Conservation (phyloP, 2,797 vertebrate genomes). For the Eurystomus glaucurus region DNA sequence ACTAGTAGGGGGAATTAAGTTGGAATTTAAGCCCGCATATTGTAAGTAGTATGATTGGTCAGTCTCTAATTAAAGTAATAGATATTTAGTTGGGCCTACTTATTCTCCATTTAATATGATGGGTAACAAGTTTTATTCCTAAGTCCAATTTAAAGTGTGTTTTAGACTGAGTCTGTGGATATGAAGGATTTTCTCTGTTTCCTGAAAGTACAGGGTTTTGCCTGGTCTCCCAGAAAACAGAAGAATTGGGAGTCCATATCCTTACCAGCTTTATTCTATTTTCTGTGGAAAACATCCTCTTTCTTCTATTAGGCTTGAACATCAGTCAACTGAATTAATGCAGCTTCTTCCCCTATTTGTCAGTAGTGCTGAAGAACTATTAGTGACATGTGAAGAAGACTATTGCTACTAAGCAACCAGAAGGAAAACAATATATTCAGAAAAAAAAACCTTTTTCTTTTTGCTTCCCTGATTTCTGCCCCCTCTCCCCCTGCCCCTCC, state of each 20-base stretch:
- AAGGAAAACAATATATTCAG: background rate
- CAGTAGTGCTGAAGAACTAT: background rate
- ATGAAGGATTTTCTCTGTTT: background rate
- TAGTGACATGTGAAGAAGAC: background rate
- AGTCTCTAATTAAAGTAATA: background rate
- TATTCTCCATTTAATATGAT: background rate
- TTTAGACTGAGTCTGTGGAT: background rate
- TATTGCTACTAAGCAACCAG: background rate
- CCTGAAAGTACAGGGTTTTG: background rate
- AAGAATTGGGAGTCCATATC: background rate
- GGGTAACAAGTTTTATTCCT: background rate
- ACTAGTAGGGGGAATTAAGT: background rate
- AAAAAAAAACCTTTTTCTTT: fast-evolving
- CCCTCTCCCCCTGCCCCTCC: background rate
- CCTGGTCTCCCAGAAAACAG: background rate
- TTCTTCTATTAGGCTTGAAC: background rate
- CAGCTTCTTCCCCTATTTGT: background rate
- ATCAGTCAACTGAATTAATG: background rate
- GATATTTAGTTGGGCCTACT: background rate
- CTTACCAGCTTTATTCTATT: background rate
- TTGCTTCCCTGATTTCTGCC: background rate
- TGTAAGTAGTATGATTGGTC: background rate
- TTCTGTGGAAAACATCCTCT: background rate
- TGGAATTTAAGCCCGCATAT: background rate
- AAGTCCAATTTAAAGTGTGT: background rate